Conservation (phyloP, 2,888 invertebrate species). For the Amphipoea oculea region DNA sequence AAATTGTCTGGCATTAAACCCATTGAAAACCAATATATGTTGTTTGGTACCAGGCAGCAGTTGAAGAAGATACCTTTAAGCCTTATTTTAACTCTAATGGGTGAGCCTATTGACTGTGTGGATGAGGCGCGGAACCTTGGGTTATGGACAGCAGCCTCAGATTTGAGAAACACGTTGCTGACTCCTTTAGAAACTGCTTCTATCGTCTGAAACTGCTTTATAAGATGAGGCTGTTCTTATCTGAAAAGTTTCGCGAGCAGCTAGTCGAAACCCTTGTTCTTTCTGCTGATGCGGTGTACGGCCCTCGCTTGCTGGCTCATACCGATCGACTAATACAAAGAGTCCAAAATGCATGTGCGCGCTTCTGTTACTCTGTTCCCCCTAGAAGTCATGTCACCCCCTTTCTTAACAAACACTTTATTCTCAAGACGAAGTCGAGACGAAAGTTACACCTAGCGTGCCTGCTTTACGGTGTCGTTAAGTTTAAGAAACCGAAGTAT, state of each 20-base stretch:
- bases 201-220: background rate
- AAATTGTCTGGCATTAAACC: background rate
- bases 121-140: no score
- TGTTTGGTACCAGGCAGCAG: background rate
- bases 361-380: background rate
- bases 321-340: background rate
- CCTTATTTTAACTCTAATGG: background rate
- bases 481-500: no score
- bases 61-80: background rate
- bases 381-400: background rate
- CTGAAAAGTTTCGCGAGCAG: background rate
- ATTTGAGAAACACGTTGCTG: background rate
- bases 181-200: background rate
- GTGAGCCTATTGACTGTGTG: background rate
- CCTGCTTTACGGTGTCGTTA: no score
- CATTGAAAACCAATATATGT: background rate
- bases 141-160: background rate
- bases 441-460: no score
- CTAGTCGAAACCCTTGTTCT: background rate
- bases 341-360: background rate
- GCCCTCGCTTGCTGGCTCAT: background rate
- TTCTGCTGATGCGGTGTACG: background rate
- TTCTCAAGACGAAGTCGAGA: no score
- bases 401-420: background rate
- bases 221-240: no score